Base-by-base conservation (phyloP, 2,113 vertebrate species). In the Menura novaehollandiae region DNA sequence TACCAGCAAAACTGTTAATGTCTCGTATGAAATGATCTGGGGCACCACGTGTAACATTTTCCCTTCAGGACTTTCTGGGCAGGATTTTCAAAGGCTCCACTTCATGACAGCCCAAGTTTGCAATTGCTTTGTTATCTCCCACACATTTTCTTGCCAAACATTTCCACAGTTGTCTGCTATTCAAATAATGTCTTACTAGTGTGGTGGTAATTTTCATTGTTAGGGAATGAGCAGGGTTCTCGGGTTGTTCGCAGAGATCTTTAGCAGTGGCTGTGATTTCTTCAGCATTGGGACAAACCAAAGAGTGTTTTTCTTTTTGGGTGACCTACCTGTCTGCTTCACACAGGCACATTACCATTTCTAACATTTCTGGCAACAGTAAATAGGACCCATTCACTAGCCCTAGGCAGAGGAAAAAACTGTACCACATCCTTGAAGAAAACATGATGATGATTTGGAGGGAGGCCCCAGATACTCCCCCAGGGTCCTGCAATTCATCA, bases 161-260 rank as follows among this genome's bases (percentile, higher is more conserved):
- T 93, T 89, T 91, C 77, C 85, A 85, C 62, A 59, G 63, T 93
- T 92, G 85, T 92, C 82, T 91, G 87, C 85, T 93, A 62, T 94
- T 91, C 62, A 80, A 52, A 80, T 78, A 58, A 83, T 20, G 11
- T 68, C 51, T 88, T 78, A 75, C 49, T 73, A 71, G 27, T 8
- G 46, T 3, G 5, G 15, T 47, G 56, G 71, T 86, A 75, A 49
- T 89, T 94, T 72, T 67, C 17, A 60, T 32, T 22, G 24, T 18
- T 58, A 67, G 60, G 49, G 59, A 88, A 81, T 1, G 12, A 60
- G 41, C 44, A 67, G 52, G 2, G 32, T 68, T 91, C 23, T 7
- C 0, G 1, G 32, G 9, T 24, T 84, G 35, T 63, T 87, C 75
- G 58, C 26, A 30, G 53, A 73, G 15, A 66, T 64, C 79, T 79